Base-by-base conservation (phyloP, 2,113 vertebrate species). In the Merops nubicus region DNA sequence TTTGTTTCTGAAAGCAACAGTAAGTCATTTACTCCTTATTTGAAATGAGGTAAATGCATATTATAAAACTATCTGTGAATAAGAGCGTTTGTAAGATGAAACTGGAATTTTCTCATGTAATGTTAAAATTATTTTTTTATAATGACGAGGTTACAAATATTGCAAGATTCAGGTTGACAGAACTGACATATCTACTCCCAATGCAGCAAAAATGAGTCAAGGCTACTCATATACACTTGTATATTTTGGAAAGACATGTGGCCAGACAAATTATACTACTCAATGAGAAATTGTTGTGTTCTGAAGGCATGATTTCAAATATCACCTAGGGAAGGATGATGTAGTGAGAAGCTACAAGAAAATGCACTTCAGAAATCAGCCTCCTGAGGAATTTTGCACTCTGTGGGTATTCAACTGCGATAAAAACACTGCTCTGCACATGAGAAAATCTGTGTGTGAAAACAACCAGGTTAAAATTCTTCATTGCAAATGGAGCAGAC, bases 301-400 rank as follows among this genome's bases (percentile, higher is more conserved):
- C 78, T 83, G 38, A 93, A 81, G 38, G 57, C 43, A 17, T 25
- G 70, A 91, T 93, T 96, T 90, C 75, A 89, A 77, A 53, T 69
- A 70, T 47, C 57, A 85, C 50, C 73, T 65, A 62, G n/a, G 43
- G 81, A 87, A 93, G 47, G 31, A 68, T 3, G 6, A 36, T 43
- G 59, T 25, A 91, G 62, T 64, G 31, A 91, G 57, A 91, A 82
- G 20, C 40, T 83, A 76, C 74, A 95, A 88, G 78, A 34, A 75
- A 89, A 95, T 12, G 36, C 67, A 80, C 42, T 94, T 88, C 33
- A 93, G 53, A 83, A 89, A 83, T 88, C 38, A 79, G 28, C 42
- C 38, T 90, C 50, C 63, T 80, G 85, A 91, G 72, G 72, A 95
- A 89, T 96, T 84, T 94, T 85, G 47, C 69, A 74, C 45, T 88